A percentile compares a stretch with the other conserved stretches of the same genome.
phyloP scores from a whole-genome alignment of 2,797 vertebrate genomes.

The Sibirionetta formosa region DNA sequence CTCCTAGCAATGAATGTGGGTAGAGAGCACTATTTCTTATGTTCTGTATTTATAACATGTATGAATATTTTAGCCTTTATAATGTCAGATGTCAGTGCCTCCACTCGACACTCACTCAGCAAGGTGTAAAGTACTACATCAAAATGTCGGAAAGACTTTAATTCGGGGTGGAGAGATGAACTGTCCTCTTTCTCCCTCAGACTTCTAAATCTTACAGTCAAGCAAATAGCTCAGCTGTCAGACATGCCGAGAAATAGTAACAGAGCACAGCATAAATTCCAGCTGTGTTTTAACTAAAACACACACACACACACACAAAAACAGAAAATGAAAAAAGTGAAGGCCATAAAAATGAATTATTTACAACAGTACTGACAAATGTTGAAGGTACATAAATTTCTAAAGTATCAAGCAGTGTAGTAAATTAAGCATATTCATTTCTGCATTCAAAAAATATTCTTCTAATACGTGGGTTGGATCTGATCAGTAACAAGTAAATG shows the following conservation, averaged over 20 bases:
- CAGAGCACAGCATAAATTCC: not conserved
- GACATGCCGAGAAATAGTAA: not conserved
- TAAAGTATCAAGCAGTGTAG: not conserved
- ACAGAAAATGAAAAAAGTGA: not conserved
- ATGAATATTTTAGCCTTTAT: slow-evolving; percentile 16
- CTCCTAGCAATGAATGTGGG: not conserved
- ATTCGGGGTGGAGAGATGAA: not conserved
- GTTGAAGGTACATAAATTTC: not conserved
- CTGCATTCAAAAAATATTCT: not conserved
- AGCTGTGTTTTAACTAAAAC: not conserved
- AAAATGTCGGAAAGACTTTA: not conserved
- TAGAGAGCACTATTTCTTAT: not conserved
- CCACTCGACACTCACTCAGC: not conserved
- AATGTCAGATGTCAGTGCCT: slow-evolving; percentile 8
- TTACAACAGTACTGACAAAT: not conserved
- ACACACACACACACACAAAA: not conserved
- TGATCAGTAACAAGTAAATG: not conserved
- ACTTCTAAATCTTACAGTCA: not conserved
- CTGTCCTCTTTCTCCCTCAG: not conserved
- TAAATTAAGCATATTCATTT: not conserved
- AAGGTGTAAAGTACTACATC: not conserved
- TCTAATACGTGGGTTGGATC: not conserved
- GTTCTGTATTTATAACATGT: not conserved
- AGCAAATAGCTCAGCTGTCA: not conserved
- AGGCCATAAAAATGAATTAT: not conserved